Base-by-base conservation (phyloP, 2,113 vertebrate species). In the Amphilophus citrinellus region DNA sequence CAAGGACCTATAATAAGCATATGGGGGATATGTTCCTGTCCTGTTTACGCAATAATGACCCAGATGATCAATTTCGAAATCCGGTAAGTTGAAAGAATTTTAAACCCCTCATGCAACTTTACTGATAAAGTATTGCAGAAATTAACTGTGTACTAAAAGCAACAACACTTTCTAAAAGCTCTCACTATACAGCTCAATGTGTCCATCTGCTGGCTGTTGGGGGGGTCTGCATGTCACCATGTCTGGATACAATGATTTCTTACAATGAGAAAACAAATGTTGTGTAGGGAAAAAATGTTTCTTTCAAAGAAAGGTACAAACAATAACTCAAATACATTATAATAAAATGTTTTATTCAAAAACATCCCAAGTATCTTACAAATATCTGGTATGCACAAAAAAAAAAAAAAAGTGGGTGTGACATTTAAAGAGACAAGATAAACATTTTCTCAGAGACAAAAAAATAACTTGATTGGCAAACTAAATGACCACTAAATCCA, bases 311-410 rank as follows among this genome's bases (percentile, higher is more conserved):
- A 75, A 61, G 18, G 50, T 24, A 14, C 57, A 0, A 1, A 57
- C 7, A 6, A 9, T 15, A 35, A 79, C 42, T 61, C 22, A 63
- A 50, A 82, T 78, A 79, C 61, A 71, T 88, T 85, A 85, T 91
- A 91, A 80, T 94, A 92, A 93, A 93, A 94, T 58, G 47, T 92
- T 96, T 96, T 94, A 95, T 93, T 95, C 85, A 92, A 95, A 92
- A 93, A 91, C 77, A 24, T 85, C 86, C 89, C 82, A 83, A 83
- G 62, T 83, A 93, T 89, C 82, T 93, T 93, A 93, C 90, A 94
- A 91, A 94, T 83, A 89, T 92, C 82, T 87, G 77, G 62, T 76
- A 89, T 83, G 87, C 20, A 44, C 76, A 92, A 76, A 79, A 85
- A 80, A 53, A 79, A 77, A n/a, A 77, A 53, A 22, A 22, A 22